A percentile compares a stretch with the other conserved stretches of the same genome.
Evolutionary conservation across 1,140 invertebrate genomes (phyloP).

Genomic region (Drosophila kohkoa): DNA sequence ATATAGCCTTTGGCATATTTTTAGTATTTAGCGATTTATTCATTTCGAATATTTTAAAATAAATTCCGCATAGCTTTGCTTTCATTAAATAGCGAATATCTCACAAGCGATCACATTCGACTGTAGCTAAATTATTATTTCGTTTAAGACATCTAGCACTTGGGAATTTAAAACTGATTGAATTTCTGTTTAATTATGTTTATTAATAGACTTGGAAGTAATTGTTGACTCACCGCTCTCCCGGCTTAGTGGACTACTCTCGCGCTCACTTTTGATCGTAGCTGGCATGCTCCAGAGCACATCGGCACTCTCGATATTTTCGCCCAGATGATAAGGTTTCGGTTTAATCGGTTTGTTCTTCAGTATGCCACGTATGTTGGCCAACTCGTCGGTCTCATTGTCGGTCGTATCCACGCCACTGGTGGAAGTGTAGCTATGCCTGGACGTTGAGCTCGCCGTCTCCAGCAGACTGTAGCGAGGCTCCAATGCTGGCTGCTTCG

Average conservation of each 20-base stretch:
- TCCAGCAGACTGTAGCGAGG: slow-evolving; percentile 62
- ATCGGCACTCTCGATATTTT: slow-evolving; percentile 86
- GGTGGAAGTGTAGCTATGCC: slow-evolving; percentile 75
- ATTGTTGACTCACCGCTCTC: slow-evolving; percentile 50
- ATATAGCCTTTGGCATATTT: too few species aligned
- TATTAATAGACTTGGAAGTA: not conserved
- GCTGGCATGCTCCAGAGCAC: slow-evolving; percentile 85
- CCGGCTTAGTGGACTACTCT: slow-evolving; percentile 47
- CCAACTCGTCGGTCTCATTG: slow-evolving; percentile 85
- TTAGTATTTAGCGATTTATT: too few species aligned
- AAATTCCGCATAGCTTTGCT: too few species aligned
- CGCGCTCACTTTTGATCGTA: slow-evolving; percentile 51
- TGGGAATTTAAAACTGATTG: not conserved
- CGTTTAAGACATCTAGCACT: not conserved
- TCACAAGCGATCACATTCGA: too few species aligned
- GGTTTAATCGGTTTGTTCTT: slow-evolving; percentile 90
- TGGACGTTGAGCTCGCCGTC: slow-evolving; percentile 46
- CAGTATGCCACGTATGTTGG: slow-evolving; percentile 88
- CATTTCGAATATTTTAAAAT: too few species aligned
- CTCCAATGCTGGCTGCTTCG: slow-evolving; percentile 50
- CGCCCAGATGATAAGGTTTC: slow-evolving; percentile 89
- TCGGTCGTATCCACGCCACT: slow-evolving; percentile 85
- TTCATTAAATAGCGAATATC: too few species aligned
- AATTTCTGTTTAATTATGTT: too few species aligned
- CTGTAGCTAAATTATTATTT: not conserved